phyloP scores from a whole-genome alignment of 2,113 vertebrate genomes.

The Platycercus adscitus region DNA sequence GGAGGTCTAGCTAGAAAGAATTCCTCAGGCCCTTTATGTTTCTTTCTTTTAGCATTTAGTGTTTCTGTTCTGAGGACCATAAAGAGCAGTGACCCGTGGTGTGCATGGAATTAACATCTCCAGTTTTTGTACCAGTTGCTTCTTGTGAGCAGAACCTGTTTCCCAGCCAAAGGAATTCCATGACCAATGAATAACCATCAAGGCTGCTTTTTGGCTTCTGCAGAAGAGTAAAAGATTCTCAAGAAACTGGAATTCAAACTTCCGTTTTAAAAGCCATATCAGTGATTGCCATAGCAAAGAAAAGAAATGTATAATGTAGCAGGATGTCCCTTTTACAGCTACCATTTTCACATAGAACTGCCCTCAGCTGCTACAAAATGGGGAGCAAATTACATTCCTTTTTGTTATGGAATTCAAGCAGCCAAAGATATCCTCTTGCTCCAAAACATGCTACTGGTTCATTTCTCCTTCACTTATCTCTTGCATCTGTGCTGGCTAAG shows the following conservation, averaged over 20 bases:
- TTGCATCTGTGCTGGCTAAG: background rate
- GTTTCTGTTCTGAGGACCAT: background rate
- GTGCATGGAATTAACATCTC: background rate
- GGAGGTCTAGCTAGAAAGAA: background rate
- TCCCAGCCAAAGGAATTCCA: background rate
- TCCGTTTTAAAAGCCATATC: background rate
- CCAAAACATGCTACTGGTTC: background rate
- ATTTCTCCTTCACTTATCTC: background rate
- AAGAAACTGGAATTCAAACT: background rate
- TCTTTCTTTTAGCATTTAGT: background rate
- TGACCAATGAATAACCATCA: background rate
- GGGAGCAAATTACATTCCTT: background rate
- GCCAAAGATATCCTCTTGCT: background rate
- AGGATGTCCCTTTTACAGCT: background rate
- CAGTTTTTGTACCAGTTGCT: background rate
- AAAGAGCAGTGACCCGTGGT: background rate
- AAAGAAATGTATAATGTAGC: background rate
- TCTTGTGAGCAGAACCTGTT: background rate
- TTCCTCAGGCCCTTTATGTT: background rate
- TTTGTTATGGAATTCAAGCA: background rate
- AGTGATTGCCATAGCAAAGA: background rate
- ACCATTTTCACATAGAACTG: background rate
- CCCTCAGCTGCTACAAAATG: conserved; percentile 2
- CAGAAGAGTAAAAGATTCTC: background rate
- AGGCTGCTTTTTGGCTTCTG: background rate